Conservation (phyloP, 2,113 vertebrate genomes). For the Aythya baeri region DNA sequence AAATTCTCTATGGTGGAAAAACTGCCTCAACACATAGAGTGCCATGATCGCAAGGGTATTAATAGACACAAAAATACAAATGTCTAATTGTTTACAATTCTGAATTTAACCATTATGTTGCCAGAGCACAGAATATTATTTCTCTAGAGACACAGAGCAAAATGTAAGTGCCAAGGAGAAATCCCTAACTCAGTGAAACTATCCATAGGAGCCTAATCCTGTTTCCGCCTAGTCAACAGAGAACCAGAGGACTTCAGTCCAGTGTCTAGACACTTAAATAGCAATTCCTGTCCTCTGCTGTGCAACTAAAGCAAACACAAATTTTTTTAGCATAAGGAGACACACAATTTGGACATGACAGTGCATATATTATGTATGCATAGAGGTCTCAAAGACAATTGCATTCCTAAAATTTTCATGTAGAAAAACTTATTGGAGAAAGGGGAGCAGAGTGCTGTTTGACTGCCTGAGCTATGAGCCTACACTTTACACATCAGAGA, state of each 20-base stretch:
- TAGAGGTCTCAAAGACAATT: not conserved
- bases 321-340: not conserved
- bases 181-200: not conserved
- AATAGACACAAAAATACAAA: slow-evolving; percentile 73
- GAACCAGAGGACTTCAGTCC: not conserved
- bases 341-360: not conserved
- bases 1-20: slow-evolving; percentile 80
- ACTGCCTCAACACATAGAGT: slow-evolving; percentile 53
- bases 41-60: slow-evolving; percentile 64
- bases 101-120: slow-evolving; percentile 50
- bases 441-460: not conserved
- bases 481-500: not conserved
- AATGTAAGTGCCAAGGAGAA: not conserved
- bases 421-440: not conserved
- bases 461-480: not conserved
- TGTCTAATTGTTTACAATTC: slow-evolving; percentile 49
- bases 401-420: not conserved
- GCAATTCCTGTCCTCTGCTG: not conserved
- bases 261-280: not conserved
- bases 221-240: not conserved
- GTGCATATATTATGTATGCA: not conserved
- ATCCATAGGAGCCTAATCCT: not conserved
- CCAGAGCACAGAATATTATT: not conserved
- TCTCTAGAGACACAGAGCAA: not conserved
- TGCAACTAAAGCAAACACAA: not conserved